Base-by-base conservation (phyloP, 2,113 vertebrate genomes). In the Lycocorax pyrrhopterus region DNA sequence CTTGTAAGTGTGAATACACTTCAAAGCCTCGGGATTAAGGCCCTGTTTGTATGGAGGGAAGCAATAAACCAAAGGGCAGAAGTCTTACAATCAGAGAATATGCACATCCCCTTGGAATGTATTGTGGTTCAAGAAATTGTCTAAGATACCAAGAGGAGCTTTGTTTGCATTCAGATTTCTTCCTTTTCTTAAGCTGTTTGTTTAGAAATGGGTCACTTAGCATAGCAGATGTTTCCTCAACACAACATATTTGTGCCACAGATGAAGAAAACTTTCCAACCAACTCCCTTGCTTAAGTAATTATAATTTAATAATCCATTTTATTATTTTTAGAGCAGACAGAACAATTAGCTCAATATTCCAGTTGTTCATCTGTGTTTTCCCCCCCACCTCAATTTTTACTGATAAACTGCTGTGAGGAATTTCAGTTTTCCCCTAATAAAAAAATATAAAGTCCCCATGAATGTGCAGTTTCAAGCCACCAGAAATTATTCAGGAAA, bases 401-500 rank as follows among this genome's bases (percentile, higher is more conserved):
- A 68, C 29, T 62, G 69, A 44, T 56, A 86, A 88, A 39, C 17
- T 63, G 39, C 41, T 79, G 23, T 7, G 27, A 26, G 51, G 41
- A 71, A 59, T 37, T 82, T 74, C 46, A 67, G 26, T 33, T 69
- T 66, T 53, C 39, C 73, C 33, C 39, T 71, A 59, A 84, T 20
- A 74, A 79, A 74, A 79, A 66, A 58, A 75, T 11, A 79, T 17
- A 63, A 87, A 27, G 37, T 86, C 60, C 51, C 81, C 41, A 62
- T 60, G 81, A 96, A 90, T 56, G 55, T 59, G 89, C 32, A 78
- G 85, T 64, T 92, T 75, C 64, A 84, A 93, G 39, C 56, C 87
- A 71, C 29, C 39, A 95, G 84, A 88, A 96, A 96, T 96, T 84
- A 93, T 95, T 86, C 95, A 95, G 91, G 86, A 96, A 97, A 81